Evolutionary conservation across 1,140 invertebrate species (phyloP).

Genomic region (Adoxophyes honmai): DNA sequence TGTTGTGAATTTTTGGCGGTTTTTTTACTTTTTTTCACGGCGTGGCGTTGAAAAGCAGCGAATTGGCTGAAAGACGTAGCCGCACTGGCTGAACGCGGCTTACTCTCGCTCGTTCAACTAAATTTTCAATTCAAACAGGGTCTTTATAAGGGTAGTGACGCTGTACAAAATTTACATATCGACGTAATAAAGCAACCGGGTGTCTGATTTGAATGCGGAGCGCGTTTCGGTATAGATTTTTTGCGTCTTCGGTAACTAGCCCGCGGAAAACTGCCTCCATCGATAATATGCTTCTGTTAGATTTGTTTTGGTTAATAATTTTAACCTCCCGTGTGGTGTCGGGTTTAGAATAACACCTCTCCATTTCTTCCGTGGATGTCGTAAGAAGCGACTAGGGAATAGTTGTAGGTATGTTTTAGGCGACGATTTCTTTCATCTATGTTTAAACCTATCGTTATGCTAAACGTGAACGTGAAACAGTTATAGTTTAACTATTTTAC

Average conservation of each 20-base stretch:
- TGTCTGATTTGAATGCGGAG: conserved; percentile 65
- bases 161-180: conserved; percentile 74
- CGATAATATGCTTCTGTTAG: too few species aligned
- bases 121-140: conserved; percentile 76
- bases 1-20: conserved; percentile 1
- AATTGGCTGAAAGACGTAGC: conserved; percentile 69
- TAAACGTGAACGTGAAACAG: too few species aligned
- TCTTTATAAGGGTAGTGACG: conserved; percentile 76
- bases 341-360: too few species aligned
- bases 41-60: conserved; percentile 42
- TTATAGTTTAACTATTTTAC: too few species aligned
- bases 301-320: too few species aligned
- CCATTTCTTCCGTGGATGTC: too few species aligned
- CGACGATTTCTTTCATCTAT: too few species aligned
- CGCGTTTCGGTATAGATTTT: conserved; percentile 27
- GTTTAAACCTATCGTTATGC: too few species aligned
- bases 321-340: too few species aligned
- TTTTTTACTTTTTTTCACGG: conserved; percentile 18
- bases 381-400: too few species aligned
- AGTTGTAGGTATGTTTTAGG: too few species aligned
- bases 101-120: conserved; percentile 59
- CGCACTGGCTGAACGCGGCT: conserved; percentile 57
- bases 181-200: conserved; percentile 69
- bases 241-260: conserved; percentile 7
- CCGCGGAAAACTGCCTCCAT: too few species aligned